A percentile compares a stretch with the other conserved stretches of the same genome.
Conservation (phyloP, 2,888 invertebrate species). For the Stenodema calcarata region DNA sequence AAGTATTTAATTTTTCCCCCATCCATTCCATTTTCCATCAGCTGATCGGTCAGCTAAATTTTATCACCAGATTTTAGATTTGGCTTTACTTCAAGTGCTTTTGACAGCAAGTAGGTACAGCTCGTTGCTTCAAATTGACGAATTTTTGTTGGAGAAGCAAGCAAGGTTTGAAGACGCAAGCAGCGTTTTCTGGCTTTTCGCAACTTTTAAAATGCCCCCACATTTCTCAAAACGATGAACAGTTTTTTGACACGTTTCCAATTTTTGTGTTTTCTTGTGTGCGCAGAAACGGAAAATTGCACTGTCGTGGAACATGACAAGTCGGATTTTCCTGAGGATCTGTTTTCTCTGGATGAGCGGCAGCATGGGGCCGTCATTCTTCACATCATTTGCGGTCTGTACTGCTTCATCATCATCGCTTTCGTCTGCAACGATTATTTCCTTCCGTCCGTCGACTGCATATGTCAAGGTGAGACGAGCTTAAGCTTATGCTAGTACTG, state of each 20-base stretch:
- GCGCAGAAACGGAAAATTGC: conserved; percentile 36
- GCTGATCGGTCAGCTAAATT: no score
- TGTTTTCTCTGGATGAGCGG: conserved; percentile 71
- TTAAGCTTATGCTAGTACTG: no score
- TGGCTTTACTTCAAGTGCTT: no score
- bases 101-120: no score
- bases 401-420: conserved; percentile 84
- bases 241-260: not conserved
- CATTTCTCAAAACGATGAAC: not conserved
- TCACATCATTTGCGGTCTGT: conserved; percentile 78
- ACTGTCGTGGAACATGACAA: conserved; percentile 44
- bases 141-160: no score
- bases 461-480: conserved; percentile 71
- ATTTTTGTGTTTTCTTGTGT: not conserved
- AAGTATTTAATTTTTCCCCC: no score
- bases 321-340: conserved; percentile 58
- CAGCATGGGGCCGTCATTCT: conserved; percentile 78
- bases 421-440: conserved; percentile 92
- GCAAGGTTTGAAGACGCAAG: no score
- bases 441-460: conserved; percentile 85
- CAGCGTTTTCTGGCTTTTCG: no score
- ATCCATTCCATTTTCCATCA: no score
- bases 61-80: no score
- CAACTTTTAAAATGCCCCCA: no score
- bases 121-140: no score